Base-by-base conservation (phyloP, 2,797 vertebrate species). In the Eulemur mongoz region DNA sequence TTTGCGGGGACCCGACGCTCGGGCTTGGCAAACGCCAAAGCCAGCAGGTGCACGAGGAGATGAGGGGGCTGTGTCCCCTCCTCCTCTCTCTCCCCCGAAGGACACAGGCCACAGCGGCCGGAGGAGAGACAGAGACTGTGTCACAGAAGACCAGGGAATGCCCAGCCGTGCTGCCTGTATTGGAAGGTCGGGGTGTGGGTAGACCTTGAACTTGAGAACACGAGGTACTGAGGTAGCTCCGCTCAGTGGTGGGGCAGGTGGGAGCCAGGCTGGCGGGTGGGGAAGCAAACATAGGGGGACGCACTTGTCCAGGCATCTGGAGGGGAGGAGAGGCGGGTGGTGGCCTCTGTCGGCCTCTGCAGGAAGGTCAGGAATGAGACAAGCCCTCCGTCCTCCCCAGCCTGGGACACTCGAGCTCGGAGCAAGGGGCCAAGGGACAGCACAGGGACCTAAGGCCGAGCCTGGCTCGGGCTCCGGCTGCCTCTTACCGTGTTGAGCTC, bases 121-220 rank as follows among this genome's bases (percentile, higher is more conserved):
- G 12, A 86, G 43, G 59, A 65, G 69, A 43, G 9, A 63, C 50
- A 70, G 57, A 73, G 63, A 12, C 4, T 1, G 4, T 0, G 22
- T 22, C 4, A 17, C 30, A 32, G 38, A 32, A 76, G 15, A 48
- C 23, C 32, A 14, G 2, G 12, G 18, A 12, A 0, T 3, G 4
- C 32, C 67, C 52, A 23, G 0, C 18, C 4, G 0, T 1, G 69
- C 38, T 22, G 1, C n/a, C n/a, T 1, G 2, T 20, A 18, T 40
- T 20, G 4, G 50, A 72, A 88, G 57, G 48, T 50, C 87, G 54
- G 35, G 38, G 4, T 7, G 23, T 78, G 45, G 30, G 67, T 14
- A 11, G 40, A 45, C 52, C 14, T 32, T 4, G 38, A 3, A 20
- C 5, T 48, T 38, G 23, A 78, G 20, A 40, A 35, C 61, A 0